Percentiles rank a stretch among this genome's conserved stretches.
phyloP scores from a whole-genome alignment of 2,888 invertebrate genomes.

The Sesia bembeciformis region DNA sequence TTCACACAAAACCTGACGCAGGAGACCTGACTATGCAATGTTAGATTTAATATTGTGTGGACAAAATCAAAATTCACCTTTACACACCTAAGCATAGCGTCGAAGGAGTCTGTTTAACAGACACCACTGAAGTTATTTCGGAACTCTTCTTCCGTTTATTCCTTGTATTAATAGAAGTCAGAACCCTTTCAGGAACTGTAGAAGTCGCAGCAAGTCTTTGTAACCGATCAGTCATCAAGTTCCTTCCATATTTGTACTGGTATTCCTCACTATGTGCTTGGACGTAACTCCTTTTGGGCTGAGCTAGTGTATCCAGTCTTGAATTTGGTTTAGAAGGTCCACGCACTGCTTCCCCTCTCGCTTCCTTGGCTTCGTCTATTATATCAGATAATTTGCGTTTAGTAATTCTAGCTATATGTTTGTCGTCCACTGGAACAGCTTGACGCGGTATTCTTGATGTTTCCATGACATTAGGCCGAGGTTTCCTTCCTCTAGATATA shows the following conservation, averaged over 20 bases:
- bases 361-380: constrained; percentile 58
- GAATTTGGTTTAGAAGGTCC: constrained; percentile 45
- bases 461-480: constrained; percentile 9
- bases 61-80: constrained; percentile 43
- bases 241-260: constrained; percentile 35
- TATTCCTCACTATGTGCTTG: constrained; percentile 46
- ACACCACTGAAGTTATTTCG: constrained; percentile 4
- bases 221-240: constrained; percentile 28
- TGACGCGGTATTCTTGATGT: not conserved
- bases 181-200: constrained; percentile 13
- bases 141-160: constrained; percentile 14
- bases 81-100: constrained; percentile 54
- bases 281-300: constrained; percentile 49
- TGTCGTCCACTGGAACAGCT: not conserved
- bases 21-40: no score
- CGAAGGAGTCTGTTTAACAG: constrained; percentile 20
- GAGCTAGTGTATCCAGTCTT: constrained; percentile 49
- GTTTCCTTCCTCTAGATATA: constrained; percentile 15
- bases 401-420: not conserved
- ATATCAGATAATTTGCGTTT: constrained; percentile 43
- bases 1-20: no score
- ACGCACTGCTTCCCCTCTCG: constrained; percentile 60
- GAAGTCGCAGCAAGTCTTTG: constrained; percentile 24
- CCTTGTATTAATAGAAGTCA: constrained; percentile 9
- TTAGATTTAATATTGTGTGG: no score